These are phyloP conservation scores for Dysmachus trigonus DNA, from an alignment of 2,888 invertebrate genomes.

Conservation along the genomic window DNA sequence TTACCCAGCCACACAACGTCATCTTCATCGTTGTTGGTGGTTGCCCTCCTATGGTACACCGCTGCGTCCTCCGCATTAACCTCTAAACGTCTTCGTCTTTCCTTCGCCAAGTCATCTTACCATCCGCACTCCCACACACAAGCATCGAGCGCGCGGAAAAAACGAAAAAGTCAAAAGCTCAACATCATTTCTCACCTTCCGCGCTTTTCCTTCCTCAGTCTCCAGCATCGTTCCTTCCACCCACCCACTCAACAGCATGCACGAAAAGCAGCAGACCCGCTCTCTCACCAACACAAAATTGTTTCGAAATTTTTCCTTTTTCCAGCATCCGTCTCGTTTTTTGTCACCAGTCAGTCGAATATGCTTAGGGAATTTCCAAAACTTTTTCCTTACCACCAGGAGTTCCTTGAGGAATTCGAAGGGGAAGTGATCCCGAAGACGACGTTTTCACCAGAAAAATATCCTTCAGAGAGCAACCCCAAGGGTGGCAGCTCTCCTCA, in stretches of 20 bases:
- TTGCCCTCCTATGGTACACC: constrained; percentile 53
- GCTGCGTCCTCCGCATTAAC: constrained; percentile 52
- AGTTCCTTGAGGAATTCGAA: constrained; percentile 12
- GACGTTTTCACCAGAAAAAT: not conserved
- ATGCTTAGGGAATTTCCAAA: constrained; percentile 17
- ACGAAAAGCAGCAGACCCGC: not conserved
- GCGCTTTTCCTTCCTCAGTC: not conserved
- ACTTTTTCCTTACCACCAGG: not conserved
- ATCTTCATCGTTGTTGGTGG: constrained; percentile 52
- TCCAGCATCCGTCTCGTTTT: constrained; percentile 37
- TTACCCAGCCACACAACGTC: constrained; percentile 50
- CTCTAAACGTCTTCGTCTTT: constrained; percentile 48
- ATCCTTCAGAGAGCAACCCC: not conserved
- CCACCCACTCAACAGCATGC: not conserved
- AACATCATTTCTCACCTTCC: constrained; percentile 14
- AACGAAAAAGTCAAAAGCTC: constrained; percentile 32
- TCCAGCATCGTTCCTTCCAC: not conserved
- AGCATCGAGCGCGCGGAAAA: not conserved
- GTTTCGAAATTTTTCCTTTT: constrained; percentile 30
- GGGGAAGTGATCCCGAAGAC: constrained; percentile 13
- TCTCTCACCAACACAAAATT: constrained; percentile 41
- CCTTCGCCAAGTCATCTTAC: constrained; percentile 39
- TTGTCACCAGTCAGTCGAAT: constrained; percentile 25
- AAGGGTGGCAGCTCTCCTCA: not conserved
- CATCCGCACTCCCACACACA: constrained; percentile 12